Conservation (phyloP, 2,888 invertebrate species). For the Pecten maximus region DNA sequence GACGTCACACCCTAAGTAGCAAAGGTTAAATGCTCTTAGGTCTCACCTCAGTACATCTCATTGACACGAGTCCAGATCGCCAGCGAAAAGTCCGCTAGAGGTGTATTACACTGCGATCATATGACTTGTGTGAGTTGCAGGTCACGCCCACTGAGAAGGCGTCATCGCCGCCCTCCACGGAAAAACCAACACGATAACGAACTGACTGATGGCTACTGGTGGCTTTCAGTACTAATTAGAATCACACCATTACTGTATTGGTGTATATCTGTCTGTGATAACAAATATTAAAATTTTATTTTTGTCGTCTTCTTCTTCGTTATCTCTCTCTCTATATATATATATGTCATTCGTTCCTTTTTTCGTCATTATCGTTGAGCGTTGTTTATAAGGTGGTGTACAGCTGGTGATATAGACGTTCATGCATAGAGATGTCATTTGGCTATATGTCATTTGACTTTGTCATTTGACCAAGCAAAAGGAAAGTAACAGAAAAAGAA, state of each 20-base stretch:
- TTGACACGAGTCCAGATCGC: not conserved
- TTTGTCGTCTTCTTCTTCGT: not conserved
- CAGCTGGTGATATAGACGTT: not conserved
- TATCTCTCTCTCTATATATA: too few relatives aligned
- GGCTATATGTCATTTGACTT: not conserved
- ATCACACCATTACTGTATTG: not conserved
- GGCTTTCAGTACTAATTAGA: not conserved
- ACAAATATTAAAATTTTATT: not conserved
- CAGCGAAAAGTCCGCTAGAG: not conserved
- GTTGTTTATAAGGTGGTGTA: not conserved
- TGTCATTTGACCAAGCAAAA: not conserved
- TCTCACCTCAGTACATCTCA: not conserved
- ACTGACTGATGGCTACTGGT: not conserved
- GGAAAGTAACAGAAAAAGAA: not conserved
- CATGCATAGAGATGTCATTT: not conserved
- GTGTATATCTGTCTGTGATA: slow-evolving; percentile 1
- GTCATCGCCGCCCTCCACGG: not conserved
- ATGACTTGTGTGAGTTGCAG: not conserved
- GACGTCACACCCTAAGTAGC: not conserved
- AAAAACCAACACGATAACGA: not conserved
- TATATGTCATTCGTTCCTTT: not conserved
- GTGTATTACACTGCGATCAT: not conserved
- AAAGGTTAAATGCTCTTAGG: not conserved
- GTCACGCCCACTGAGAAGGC: not conserved
- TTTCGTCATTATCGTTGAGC: not conserved